These are phyloP conservation scores for Atta colombica DNA, from an alignment of 1,140 invertebrate species.

Conservation along the genomic window DNA sequence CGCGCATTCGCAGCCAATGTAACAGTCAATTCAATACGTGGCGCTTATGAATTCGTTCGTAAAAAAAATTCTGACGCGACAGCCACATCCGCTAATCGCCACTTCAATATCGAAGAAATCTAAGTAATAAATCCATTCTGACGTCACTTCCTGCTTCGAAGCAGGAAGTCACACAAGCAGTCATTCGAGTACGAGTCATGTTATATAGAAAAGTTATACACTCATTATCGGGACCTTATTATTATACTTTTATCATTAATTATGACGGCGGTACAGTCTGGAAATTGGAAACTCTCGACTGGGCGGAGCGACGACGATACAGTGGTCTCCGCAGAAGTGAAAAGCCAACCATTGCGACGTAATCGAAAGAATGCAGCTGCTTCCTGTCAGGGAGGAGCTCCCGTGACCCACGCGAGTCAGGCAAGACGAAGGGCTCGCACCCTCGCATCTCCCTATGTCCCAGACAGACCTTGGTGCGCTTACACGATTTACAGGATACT, in stretches of 20 bases:
- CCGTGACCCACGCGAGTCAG: slow-evolving; percentile 25
- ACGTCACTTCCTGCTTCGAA: slow-evolving; percentile 53
- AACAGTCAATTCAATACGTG: slow-evolving; percentile 7
- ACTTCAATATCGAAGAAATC: slow-evolving; percentile 50
- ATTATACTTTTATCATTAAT: slow-evolving; percentile 62
- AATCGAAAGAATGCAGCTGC: slow-evolving; percentile 75
- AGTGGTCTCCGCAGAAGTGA: slow-evolving; percentile 12
- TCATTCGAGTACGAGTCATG: slow-evolving; percentile 35
- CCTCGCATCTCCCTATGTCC: slow-evolving; percentile 15
- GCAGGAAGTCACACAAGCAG: slow-evolving; percentile 12
- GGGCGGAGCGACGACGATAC: slow-evolving; percentile 26
- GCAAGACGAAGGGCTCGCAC: slow-evolving; percentile 42
- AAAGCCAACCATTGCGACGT: slow-evolving; percentile 46
- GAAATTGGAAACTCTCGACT: slow-evolving; percentile 70
- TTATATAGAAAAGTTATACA: slow-evolving; percentile 43
- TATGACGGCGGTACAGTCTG: slow-evolving; percentile 61
- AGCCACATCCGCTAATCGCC: slow-evolving; percentile 72
- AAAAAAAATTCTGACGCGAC: slow-evolving; percentile 48
- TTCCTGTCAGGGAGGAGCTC: slow-evolving; percentile 77
- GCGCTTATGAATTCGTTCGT: slow-evolving; percentile 52
- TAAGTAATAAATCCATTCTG: slow-evolving; percentile 24
- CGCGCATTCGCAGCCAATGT: neutral
- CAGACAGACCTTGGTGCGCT: slow-evolving; percentile 55
- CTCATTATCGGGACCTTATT: slow-evolving; percentile 63
- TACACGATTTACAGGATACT: slow-evolving; percentile 48